Evolutionary conservation across 2,888 invertebrate species (phyloP), one percentile per base, ranked within the genome.

Genomic region (Oasisia sp.): DNA sequence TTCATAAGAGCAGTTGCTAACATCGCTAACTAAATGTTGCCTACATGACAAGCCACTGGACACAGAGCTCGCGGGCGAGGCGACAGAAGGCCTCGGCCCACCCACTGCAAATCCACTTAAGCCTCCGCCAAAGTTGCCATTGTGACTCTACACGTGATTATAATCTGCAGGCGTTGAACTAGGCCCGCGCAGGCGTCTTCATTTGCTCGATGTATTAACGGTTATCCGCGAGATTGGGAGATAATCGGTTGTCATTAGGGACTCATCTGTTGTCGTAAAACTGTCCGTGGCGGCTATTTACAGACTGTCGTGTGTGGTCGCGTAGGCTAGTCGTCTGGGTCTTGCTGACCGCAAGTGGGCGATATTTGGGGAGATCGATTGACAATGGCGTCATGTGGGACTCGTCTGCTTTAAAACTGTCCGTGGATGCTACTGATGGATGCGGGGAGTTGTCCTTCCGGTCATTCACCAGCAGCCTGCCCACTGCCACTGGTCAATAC

Each of bases 241-340:
- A 74, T 74, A 74, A 74, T 74, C 74, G 74, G n/a, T 19, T n/a
- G 27, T 74, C 74, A 74, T 74, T 74, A 74, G 74, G 74, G 74
- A 74, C 19, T 74, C 74, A 74, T 74, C 74, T 74, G 74, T 74
- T 74, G 74, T 74, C 74, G 74, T 74, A 74, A 74, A 74, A 74
- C 74, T 74, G 74, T 19, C 27, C 74, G 27, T 19, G 50, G 50
- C 50, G 50, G 14, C 19, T 74, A 74, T 74, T 74, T 19, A 74
- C 74, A 14, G 50, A 50, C 50, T 50, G 50, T 9, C 12, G 9
- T 50, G 50, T 14, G 14, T 50, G 19, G 74, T 74, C 27, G 7
- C 27, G 74, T 74, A 74, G 74, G 74, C 74, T 19, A 56, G 14
- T 56, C n/a, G 74, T n/a, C 74, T 27, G 27, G 74, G 27, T 74